Base-by-base conservation (phyloP, 2,113 vertebrate genomes). In the Henicopernis longicauda region DNA sequence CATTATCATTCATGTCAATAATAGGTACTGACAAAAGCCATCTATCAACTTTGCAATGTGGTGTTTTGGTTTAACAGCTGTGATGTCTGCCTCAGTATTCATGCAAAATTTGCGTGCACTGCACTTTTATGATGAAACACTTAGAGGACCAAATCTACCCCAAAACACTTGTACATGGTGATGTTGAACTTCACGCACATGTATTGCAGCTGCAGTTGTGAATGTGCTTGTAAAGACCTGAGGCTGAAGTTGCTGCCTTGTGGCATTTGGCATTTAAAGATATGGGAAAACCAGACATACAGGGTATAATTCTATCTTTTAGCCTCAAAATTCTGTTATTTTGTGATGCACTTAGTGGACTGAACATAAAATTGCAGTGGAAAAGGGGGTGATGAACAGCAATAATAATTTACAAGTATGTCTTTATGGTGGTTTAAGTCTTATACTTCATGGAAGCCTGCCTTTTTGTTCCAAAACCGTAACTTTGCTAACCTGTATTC, bases 161-260 rank as follows among this genome's bases (percentile, higher is more conserved):
- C n/a, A 32, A 80, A 82, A 7, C 6, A 31, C 25, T 74, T 1
- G 0, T 14, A 17, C 0, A 8, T 3, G 8, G 7, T 54, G 59
- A 16, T 36, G 20, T 13, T 57, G 40, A 57, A 69, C 27, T 76
- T 50, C 31, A 29, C 11, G 22, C 7, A 58, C 4, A 3, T 6
- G 5, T 23, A 16, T 20, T 61, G 16, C 26, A 21, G 17, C 17
- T 61, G 16, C 34, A 23, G 6, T 40, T 73, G 22, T 52, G 44
- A 76, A 65, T 42, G 25, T 1, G 1, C 6, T 19, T 57, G 10
- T 42, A 34, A 72, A 73, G 34, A 63, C 12, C 7, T 1, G 7
- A 82, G 6, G 12, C 11, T 76, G 38, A 71, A 63, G 4, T 22
- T 61, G 19, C 12, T 87, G 11, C 16, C 6, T 40, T 66, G 27